A percentile compares a stretch with the other conserved stretches of the same genome.
Evolutionary conservation across 2,888 invertebrate species (phyloP).

Genomic region (Ditylenchus weischeri): DNA sequence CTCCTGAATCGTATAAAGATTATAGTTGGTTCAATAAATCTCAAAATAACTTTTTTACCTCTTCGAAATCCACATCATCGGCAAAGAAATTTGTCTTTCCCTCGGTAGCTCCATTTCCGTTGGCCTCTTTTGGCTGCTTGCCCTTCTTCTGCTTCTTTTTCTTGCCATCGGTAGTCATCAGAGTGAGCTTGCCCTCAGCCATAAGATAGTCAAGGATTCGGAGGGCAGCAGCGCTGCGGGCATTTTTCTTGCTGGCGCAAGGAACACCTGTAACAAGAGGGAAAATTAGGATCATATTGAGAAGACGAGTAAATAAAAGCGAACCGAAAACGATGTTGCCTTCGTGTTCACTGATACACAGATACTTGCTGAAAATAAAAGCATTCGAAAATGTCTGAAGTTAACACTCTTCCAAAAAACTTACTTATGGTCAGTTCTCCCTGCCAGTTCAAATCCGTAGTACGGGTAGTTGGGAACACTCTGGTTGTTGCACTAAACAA

Average conservation of each 20-base stretch:
- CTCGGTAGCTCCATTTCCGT: not conserved
- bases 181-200: conserved; percentile 12
- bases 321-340: conserved; percentile 16
- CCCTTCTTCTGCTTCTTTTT: conserved; percentile 6
- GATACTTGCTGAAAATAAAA: conserved; percentile 20
- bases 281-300: no score
- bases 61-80: conserved; percentile 25
- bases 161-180: not conserved
- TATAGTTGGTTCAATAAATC: conserved; percentile 5
- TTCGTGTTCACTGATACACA: conserved; percentile 18
- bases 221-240: conserved; percentile 17
- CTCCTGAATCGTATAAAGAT: conserved; percentile 8
- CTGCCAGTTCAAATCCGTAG: conserved; percentile 20
- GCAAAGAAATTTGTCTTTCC: conserved; percentile 8
- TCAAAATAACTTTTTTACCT: not conserved
- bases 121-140: not conserved
- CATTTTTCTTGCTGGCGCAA: conserved; percentile 23
- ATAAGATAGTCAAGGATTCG: conserved; percentile 21
- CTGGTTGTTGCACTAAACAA: not conserved
- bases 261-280: not conserved
- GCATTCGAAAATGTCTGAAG: not conserved
- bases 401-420: not conserved
- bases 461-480: conserved; percentile 16
- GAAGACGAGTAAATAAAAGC: no score
- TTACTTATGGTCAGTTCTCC: conserved; percentile 22